phyloP scores from a whole-genome alignment of 2,888 invertebrate species.

The Nomada fabriciana region DNA sequence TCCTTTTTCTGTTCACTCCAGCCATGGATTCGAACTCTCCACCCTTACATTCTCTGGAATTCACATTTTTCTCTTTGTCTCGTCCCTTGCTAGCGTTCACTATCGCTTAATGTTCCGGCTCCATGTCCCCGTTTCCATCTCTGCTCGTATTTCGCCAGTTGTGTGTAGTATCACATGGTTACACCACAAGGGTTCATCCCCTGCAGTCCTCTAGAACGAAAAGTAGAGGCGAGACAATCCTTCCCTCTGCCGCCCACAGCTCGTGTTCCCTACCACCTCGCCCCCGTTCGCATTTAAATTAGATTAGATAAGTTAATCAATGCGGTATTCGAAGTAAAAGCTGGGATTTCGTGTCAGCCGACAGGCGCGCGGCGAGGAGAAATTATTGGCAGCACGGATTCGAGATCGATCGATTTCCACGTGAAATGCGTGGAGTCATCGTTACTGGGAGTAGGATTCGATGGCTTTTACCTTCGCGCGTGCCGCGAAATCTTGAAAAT shows the following conservation, averaged over 20 bases:
- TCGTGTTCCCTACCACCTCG: neutral
- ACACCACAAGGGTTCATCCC: constrained; percentile 44
- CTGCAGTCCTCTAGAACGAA: constrained; percentile 18
- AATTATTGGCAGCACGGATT: constrained; percentile 65
- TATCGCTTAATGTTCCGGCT: constrained; percentile 61
- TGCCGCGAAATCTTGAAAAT: constrained; percentile 44
- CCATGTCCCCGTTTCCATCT: constrained; percentile 18
- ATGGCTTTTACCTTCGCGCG: constrained; percentile 48
- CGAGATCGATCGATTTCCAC: constrained; percentile 58
- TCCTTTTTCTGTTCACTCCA: too few species aligned
- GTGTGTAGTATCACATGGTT: constrained; percentile 41
- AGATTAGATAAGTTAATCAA: constrained; percentile 84
- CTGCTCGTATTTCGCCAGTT: neutral
- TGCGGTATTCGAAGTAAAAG: constrained; percentile 82
- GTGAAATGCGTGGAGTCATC: constrained; percentile 22
- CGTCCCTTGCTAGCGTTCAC: constrained; percentile 44
- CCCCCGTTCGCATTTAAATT: constrained; percentile 81
- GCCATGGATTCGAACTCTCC: constrained; percentile 39
- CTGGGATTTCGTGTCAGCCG: constrained; percentile 77
- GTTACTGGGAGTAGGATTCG: neutral
- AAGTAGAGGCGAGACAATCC: constrained; percentile 40
- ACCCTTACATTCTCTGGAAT: constrained; percentile 49
- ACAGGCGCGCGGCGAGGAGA: constrained; percentile 49
- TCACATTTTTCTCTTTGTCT: constrained; percentile 65
- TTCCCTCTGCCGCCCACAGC: neutral